These are phyloP conservation scores for Microcebus ravelobensis DNA, from an alignment of 2,113 vertebrate species.

Conservation along the genomic window DNA sequence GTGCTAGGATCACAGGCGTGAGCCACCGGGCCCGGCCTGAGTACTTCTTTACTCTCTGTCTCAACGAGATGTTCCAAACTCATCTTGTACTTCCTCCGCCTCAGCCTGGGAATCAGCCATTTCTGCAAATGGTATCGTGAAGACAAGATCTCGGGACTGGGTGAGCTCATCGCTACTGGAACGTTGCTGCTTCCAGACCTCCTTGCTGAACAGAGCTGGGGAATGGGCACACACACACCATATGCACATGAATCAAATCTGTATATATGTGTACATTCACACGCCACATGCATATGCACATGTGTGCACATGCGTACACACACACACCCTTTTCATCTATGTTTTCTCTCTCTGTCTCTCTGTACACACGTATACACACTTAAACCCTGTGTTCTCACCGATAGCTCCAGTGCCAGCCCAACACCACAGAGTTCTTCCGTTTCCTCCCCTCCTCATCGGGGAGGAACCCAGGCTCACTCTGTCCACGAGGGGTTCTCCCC, in stretches of 20 bases:
- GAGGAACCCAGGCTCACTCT: background rate
- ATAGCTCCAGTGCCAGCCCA: background rate
- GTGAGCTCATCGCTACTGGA: background rate
- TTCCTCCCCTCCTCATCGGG: background rate
- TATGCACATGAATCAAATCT: too few relatives aligned
- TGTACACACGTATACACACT: background rate
- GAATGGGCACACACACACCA: background rate
- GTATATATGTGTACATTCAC: too few relatives aligned
- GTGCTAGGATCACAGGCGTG: too few relatives aligned
- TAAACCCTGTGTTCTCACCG: background rate
- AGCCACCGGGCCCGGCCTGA: too few relatives aligned
- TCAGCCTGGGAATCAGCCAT: background rate
- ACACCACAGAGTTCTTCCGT: background rate
- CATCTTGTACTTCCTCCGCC: background rate
- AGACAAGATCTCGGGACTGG: background rate
- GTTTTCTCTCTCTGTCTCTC: background rate
- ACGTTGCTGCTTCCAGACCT: background rate
- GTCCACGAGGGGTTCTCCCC: background rate
- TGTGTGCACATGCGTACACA: background rate
- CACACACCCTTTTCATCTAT: background rate
- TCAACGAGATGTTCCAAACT: background rate
- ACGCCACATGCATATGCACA: background rate
- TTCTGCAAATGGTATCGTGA: background rate
- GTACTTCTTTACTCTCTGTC: background rate
- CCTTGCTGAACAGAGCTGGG: background rate